Percentiles rank a stretch among this genome's conserved stretches.
These are phyloP conservation scores for Peromyscus attwateri DNA, from an alignment of 2,797 vertebrate species.

Conservation along the genomic window DNA sequence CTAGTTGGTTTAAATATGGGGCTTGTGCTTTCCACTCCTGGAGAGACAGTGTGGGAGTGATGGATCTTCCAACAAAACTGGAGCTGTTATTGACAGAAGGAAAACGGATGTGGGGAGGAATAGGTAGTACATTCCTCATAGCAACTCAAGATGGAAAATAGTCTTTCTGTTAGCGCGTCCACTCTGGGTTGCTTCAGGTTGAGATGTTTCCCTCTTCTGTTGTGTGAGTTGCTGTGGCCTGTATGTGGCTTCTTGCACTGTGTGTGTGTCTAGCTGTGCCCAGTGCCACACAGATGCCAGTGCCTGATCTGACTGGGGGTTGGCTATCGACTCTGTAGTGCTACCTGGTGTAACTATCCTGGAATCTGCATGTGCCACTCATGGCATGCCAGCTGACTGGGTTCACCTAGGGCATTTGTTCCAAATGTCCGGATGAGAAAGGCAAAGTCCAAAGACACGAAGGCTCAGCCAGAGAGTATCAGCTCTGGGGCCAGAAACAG, in stretches of 20 bases:
- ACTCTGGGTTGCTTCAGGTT: neutral
- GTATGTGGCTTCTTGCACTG: rapidly evolving
- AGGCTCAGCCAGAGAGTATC: neutral
- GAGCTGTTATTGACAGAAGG: neutral
- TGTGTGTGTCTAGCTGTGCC: neutral
- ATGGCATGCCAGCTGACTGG: neutral
- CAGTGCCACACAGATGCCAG: neutral
- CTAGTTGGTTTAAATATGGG: neutral
- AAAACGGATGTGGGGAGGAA: neutral
- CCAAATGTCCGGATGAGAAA: neutral
- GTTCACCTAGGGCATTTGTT: neutral
- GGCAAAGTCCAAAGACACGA: neutral
- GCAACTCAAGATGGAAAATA: neutral
- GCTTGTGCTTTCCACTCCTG: neutral
- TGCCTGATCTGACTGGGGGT: neutral
- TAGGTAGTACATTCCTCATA: neutral
- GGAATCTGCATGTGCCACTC: neutral
- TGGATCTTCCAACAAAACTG: neutral
- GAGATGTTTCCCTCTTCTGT: neutral
- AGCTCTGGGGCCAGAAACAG: neutral
- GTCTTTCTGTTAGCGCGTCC: neutral
- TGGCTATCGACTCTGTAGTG: neutral
- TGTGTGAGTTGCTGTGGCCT: neutral
- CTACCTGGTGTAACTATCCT: neutral
- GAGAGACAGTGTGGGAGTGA: neutral